Conservation (phyloP, 2,888 invertebrate species). For the Clepsis dumicolana region DNA sequence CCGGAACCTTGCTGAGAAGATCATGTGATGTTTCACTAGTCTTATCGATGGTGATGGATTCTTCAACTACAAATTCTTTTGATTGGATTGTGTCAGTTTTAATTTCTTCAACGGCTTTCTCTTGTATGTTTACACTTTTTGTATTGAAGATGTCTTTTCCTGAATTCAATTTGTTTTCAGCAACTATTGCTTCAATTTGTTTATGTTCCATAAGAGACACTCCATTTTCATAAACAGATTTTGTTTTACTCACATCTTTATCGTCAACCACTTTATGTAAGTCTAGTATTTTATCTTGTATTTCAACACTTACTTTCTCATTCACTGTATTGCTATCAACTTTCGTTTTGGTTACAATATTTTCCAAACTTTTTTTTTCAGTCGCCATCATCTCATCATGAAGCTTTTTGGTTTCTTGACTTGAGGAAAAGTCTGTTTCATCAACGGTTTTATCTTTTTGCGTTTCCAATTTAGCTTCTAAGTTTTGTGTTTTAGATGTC, state of each 20-base stretch:
- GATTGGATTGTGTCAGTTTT: neutral
- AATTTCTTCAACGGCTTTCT: neutral
- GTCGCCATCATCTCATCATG: constrained; percentile 24
- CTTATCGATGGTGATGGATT: constrained; percentile 57
- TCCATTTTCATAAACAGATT: constrained; percentile 21
- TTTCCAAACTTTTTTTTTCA: constrained; percentile 2
- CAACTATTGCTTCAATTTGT: neutral
- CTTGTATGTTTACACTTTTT: neutral
- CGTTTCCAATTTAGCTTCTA: neutral
- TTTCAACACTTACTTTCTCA: neutral
- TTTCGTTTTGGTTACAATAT: neutral
- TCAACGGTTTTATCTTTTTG: neutral
- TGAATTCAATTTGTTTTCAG: neutral
- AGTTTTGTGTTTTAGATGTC: neutral
- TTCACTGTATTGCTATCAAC: neutral
- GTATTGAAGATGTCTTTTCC: neutral
- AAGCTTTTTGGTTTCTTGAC: constrained; percentile 24
- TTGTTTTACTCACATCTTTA: neutral
- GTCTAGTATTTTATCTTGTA: too few species aligned
- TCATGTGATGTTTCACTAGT: constrained; percentile 55
- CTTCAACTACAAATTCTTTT: constrained; percentile 1
- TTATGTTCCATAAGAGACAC: constrained; percentile 21
- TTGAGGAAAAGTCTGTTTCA: constrained; percentile 22
- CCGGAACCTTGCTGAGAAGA: constrained; percentile 61
- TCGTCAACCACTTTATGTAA: neutral